Conservation (phyloP, 2,113 vertebrate genomes). For the Aegithalos caudatus region DNA sequence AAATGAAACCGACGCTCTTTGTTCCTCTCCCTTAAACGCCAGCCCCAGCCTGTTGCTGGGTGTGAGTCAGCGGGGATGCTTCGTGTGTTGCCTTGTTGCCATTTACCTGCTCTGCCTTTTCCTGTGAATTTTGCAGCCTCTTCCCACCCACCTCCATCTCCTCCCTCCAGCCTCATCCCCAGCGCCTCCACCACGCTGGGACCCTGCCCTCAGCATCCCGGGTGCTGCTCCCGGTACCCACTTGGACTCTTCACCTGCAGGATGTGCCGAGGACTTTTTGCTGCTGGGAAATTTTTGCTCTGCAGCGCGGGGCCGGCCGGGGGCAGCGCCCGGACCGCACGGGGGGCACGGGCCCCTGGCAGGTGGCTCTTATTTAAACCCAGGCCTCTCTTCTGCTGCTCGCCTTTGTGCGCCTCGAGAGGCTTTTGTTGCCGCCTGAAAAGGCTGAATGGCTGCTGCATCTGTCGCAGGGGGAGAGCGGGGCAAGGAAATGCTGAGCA, state of each 20-base stretch:
- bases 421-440: conserved; percentile 76
- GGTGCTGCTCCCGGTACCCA: not conserved
- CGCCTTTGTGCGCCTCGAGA: conserved; percentile 69
- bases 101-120: conserved; percentile 10
- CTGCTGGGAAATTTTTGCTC: not conserved
- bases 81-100: not conserved
- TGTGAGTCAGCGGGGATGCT: not conserved
- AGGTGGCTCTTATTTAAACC: conserved; percentile 71
- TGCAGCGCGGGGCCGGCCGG: not conserved
- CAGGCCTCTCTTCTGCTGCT: conserved; percentile 42
- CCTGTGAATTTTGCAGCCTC: not conserved
- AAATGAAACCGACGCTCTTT: not conserved
- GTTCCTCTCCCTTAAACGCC: not conserved
- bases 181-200: accelerated
- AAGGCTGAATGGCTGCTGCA: conserved; percentile 77
- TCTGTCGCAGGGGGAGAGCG: conserved; percentile 62
- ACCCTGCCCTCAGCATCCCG: not conserved
- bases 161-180: not conserved
- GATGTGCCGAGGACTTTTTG: not conserved
- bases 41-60: not conserved
- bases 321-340: not conserved
- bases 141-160: not conserved
- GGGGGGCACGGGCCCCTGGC: conserved; percentile 37
- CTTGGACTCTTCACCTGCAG: not conserved
- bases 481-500: conserved; percentile 44